Base-by-base conservation (phyloP, 2,113 vertebrate genomes). In the Caranx ignobilis region DNA sequence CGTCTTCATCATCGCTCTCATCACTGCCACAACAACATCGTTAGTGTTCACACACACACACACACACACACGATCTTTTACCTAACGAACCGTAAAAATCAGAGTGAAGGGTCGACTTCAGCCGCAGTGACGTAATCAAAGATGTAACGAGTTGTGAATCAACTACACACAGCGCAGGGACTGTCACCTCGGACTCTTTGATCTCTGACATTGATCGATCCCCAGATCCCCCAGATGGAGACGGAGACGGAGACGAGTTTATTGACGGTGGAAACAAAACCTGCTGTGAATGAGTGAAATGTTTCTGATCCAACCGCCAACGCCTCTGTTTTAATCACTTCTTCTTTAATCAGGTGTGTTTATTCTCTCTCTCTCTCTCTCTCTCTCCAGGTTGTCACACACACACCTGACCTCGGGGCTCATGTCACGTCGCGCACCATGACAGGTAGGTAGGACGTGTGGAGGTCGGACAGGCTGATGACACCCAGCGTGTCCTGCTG, bases 391-490 rank as follows among this genome's bases (percentile, higher is more conserved):
- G 47, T 81, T 78, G 75, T 82, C 79, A 48, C 65, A 65, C 41
- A 70, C n/a, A 12, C 8, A 3, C 6, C 73, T 66, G 77, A 88
- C 87, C 87, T 73, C 74, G 43, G 12, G 52, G 68, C 68, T 67
- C 48, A 67, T 18, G 47, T 61, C 34, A 8, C 59, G 77, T 71
- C 10, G 4, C 71, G 31, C 15, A 0, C 66, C 12, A 52, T 89
- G 81, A 78, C 66, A 83, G 87, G 71, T 37, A 72, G 85, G 77
- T 37, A 72, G 85, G 77, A 82, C 60, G 65, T 19, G 77, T 41
- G 75, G 82, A 84, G 82, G 87, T 84, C 82, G 60, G 72, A 56
- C 65, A 41, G 75, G 66, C 74, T 6, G 78, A 37, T 75, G 72
- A 84, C 90, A 84, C 72, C 79, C 72, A 11, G 54, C 34, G 0